phyloP scores from a whole-genome alignment of 1,140 invertebrate genomes.

The Listronotus oregonensis region DNA sequence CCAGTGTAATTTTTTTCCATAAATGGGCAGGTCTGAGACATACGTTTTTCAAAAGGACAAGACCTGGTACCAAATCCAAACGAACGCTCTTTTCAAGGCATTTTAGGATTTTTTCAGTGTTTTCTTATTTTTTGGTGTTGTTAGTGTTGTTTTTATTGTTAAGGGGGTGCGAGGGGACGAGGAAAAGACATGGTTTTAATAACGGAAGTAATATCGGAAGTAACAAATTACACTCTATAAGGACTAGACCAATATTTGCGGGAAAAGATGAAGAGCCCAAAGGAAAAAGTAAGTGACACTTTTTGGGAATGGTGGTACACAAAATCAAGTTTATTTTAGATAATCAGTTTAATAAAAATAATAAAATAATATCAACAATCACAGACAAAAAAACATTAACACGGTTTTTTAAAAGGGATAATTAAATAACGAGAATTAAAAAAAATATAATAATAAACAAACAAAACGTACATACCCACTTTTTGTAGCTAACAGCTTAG shows the following conservation, averaged over 20 bases:
- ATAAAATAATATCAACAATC: too few relatives aligned
- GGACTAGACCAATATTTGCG: conserved; percentile 23
- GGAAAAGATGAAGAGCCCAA: conserved; percentile 37
- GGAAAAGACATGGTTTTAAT: conserved; percentile 20
- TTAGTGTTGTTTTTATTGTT: conserved; percentile 41
- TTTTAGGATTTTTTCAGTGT: not conserved
- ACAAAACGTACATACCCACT: too few relatives aligned
- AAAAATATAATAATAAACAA: too few relatives aligned
- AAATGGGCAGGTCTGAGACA: not conserved
- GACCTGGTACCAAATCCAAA: not conserved
- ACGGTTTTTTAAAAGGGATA: too few relatives aligned
- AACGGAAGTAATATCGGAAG: conserved; percentile 29
- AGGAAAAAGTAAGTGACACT: conserved; percentile 36
- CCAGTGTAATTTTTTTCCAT: not conserved
- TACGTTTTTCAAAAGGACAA: not conserved
- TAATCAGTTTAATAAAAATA: too few relatives aligned
- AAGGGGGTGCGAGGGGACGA: conserved; percentile 28
- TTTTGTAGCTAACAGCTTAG: too few relatives aligned
- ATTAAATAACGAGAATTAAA: too few relatives aligned
- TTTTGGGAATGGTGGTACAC: too few relatives aligned
- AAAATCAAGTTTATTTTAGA: too few relatives aligned
- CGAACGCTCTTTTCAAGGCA: not conserved
- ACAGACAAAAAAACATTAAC: too few relatives aligned
- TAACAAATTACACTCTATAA: conserved; percentile 24
- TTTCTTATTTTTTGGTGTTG: conserved; percentile 23